phyloP scores from a whole-genome alignment of 2,797 vertebrate genomes.

The Huso huso region DNA sequence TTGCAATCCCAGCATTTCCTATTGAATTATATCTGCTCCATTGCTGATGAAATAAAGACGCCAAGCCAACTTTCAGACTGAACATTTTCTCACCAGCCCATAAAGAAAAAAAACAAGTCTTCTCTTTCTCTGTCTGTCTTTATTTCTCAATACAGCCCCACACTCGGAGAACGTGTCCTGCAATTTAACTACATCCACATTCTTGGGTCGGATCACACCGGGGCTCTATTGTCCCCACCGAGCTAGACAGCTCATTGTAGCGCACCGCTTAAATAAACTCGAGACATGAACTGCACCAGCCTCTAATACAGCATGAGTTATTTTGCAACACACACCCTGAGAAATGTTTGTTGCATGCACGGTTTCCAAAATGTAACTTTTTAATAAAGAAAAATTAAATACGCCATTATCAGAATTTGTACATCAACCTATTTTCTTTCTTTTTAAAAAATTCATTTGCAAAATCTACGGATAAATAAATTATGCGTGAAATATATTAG shows the following conservation, averaged over 20 bases:
- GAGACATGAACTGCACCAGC: slow-evolving; percentile 29
- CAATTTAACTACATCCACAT: slow-evolving; percentile 68
- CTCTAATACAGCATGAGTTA: slow-evolving; percentile 18
- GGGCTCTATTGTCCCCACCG: slow-evolving; percentile 62
- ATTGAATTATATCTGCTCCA: slow-evolving; percentile 63
- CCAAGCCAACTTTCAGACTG: slow-evolving; percentile 64
- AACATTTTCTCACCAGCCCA: slow-evolving; percentile 55
- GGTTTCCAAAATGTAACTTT: no score
- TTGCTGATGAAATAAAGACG: slow-evolving; percentile 56
- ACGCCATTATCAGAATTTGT: no score
- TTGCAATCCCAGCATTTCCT: slow-evolving; percentile 47
- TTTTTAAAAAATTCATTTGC: no score
- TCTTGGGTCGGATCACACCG: slow-evolving; percentile 62
- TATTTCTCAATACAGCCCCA: slow-evolving; percentile 53
- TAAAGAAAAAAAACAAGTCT: slow-evolving; percentile 40
- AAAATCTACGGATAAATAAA: no score
- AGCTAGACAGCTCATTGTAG: slow-evolving; percentile 49
- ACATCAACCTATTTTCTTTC: no score
- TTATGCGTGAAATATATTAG: no score
- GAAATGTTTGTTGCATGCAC: not conserved
- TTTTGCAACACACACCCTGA: slow-evolving; percentile 8
- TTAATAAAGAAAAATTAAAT: no score
- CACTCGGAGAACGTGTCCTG: slow-evolving; percentile 63
- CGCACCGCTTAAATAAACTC: slow-evolving; percentile 52
- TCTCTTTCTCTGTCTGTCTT: slow-evolving; percentile 41